phyloP scores from a whole-genome alignment of 2,113 vertebrate species.

The Kobus ellipsiprymnus region DNA sequence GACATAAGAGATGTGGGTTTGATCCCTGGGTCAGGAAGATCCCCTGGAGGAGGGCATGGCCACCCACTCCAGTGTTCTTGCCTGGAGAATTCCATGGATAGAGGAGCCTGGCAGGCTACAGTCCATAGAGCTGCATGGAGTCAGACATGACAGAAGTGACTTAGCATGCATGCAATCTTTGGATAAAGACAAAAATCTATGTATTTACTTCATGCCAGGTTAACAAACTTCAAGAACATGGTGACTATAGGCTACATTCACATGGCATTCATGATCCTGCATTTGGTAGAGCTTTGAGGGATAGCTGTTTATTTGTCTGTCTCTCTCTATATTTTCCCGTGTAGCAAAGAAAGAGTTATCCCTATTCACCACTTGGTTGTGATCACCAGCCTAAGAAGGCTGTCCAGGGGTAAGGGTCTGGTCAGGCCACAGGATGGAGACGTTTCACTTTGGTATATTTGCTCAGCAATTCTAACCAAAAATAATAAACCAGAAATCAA shows the following conservation, averaged over 20 bases:
- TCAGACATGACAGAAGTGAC: background rate
- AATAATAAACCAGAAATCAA: constrained; percentile 23
- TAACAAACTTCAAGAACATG: background rate
- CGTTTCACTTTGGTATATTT: constrained; percentile 40
- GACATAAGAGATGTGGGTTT: background rate
- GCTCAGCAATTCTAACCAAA: constrained; percentile 16
- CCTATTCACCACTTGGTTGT: background rate
- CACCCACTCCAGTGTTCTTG: background rate
- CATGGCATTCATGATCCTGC: background rate
- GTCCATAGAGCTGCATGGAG: background rate
- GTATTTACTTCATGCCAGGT: background rate
- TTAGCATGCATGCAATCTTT: rapidly evolving
- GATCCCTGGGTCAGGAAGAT: background rate
- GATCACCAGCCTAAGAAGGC: background rate
- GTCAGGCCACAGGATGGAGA: background rate
- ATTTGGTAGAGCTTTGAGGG: background rate
- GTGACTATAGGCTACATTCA: background rate
- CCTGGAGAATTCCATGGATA: background rate
- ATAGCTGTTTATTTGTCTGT: background rate
- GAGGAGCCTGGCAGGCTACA: background rate
- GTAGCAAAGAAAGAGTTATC: background rate
- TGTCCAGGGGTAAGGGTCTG: background rate
- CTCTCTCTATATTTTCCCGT: background rate
- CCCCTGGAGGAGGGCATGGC: background rate
- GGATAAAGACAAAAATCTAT: background rate